Percentiles rank a stretch among this genome's conserved stretches.
These are phyloP conservation scores for Delichon dasypus DNA, from an alignment of 2,797 vertebrate genomes.

Conservation along the genomic window DNA sequence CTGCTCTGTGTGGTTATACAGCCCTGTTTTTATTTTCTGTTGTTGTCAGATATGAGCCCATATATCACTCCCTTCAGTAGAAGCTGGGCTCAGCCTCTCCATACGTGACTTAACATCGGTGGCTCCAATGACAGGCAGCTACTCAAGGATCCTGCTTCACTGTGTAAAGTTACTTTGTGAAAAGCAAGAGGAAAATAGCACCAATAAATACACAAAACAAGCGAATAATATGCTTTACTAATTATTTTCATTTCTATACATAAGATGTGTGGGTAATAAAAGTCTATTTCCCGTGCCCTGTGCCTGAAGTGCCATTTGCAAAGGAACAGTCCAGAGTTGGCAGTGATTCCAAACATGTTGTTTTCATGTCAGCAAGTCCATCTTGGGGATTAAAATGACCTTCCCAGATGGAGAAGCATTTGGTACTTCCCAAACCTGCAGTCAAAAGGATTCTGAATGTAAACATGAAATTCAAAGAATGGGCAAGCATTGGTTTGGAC, in stretches of 20 bases:
- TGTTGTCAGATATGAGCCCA: conserved; percentile 58
- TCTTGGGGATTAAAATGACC: conserved; percentile 46
- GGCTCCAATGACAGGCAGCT: neutral
- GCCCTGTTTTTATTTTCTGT: conserved; percentile 52
- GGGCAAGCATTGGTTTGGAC: neutral
- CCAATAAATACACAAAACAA: neutral
- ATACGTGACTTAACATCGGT: neutral
- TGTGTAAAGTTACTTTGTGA: neutral
- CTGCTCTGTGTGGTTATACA: conserved; percentile 57
- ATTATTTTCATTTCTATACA: conserved; percentile 8
- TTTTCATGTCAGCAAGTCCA: conserved; percentile 49
- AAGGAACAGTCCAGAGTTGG: neutral
- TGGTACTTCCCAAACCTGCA: conserved; percentile 45
- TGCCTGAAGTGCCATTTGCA: conserved; percentile 31
- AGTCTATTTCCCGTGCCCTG: neutral
- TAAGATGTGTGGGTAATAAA: neutral
- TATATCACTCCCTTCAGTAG: conserved; percentile 34
- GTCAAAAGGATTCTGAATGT: conserved; percentile 36
- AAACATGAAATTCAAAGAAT: conserved; percentile 51
- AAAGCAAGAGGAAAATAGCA: neutral
- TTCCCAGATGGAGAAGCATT: conserved; percentile 64
- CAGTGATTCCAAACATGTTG: neutral
- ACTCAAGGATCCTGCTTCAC: neutral
- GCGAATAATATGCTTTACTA: neutral
- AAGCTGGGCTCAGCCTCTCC: neutral